phyloP scores from a whole-genome alignment of 2,888 invertebrate genomes.

The Opisthograptis luteolata region DNA sequence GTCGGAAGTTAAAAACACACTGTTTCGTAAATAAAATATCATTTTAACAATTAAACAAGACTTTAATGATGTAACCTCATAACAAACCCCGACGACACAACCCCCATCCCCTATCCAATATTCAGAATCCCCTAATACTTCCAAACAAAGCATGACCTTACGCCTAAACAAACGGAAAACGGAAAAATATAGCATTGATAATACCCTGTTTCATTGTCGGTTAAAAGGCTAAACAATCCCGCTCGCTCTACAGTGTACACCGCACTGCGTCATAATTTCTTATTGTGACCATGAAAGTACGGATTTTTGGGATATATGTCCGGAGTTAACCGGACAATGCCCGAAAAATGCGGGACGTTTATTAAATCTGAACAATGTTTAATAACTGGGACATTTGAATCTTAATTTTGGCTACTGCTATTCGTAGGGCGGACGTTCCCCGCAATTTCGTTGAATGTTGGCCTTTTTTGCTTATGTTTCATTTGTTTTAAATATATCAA shows the following conservation, averaged over 20 bases:
- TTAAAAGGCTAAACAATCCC: conserved; percentile 27
- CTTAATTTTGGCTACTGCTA: conserved; percentile 4
- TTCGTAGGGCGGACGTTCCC: conserved; percentile 4
- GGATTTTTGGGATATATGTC: conserved; percentile 25
- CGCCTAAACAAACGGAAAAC: conserved; percentile 28
- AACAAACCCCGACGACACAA: background rate
- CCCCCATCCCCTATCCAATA: conserved; percentile 3
- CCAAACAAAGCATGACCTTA: conserved; percentile 21
- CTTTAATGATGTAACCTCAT: background rate
- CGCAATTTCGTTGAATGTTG: conserved; percentile 5
- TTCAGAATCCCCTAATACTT: conserved; percentile 6
- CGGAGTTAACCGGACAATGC: conserved; percentile 15
- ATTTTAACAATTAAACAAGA: background rate
- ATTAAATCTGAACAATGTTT: conserved; percentile 23
- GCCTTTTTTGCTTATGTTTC: no score
- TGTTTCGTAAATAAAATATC: background rate
- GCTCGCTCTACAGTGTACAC: no score
- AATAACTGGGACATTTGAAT: conserved; percentile 18
- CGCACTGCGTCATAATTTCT: conserved; percentile 28
- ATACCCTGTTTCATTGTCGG: conserved; percentile 23
- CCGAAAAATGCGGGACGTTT: conserved; percentile 18
- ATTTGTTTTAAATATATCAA: no score
- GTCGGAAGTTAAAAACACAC: no score
- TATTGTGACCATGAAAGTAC: conserved; percentile 21
- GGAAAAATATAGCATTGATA: conserved; percentile 28